These are phyloP conservation scores for Arrhopalites spinosus DNA, from an alignment of 2,888 invertebrate genomes.

Conservation along the genomic window DNA sequence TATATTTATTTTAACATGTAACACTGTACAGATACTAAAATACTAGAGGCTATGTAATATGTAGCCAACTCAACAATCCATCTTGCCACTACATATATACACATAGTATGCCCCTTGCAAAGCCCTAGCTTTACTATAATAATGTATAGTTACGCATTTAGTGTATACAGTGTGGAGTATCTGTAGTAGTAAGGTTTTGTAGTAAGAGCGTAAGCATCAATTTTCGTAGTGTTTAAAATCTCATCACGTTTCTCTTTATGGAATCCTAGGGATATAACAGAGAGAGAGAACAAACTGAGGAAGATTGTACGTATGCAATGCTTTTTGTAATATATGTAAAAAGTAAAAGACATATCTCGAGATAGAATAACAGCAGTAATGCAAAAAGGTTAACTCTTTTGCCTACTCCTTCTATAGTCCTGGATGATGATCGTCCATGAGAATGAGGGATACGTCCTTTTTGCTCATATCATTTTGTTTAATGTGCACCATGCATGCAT, in stretches of 20 bases:
- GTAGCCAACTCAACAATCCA: no score
- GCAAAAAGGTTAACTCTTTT: neutral
- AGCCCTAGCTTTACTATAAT: no score
- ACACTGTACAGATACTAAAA: no score
- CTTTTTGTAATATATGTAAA: no score
- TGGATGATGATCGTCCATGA: slow-evolving; percentile 11
- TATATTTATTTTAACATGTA: no score
- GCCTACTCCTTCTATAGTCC: neutral
- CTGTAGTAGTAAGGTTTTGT: neutral
- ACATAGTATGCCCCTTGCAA: no score
- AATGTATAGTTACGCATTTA: neutral
- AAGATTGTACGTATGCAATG: no score
- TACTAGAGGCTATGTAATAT: no score
- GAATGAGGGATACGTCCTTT: neutral
- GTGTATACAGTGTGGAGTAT: neutral
- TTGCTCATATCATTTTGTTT: slow-evolving; percentile 10
- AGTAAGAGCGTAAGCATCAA: neutral
- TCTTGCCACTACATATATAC: no score
- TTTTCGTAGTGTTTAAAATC: slow-evolving; percentile 18
- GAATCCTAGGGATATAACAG: slow-evolving; percentile 1
- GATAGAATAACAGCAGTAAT: neutral
- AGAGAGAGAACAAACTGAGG: neutral
- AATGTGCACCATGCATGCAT: slow-evolving; percentile 12
- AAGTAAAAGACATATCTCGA: no score
- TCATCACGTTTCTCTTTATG: slow-evolving; percentile 17